Evolutionary conservation across 2,797 vertebrate species (phyloP).

Genomic region (Antennarius maculatus): DNA sequence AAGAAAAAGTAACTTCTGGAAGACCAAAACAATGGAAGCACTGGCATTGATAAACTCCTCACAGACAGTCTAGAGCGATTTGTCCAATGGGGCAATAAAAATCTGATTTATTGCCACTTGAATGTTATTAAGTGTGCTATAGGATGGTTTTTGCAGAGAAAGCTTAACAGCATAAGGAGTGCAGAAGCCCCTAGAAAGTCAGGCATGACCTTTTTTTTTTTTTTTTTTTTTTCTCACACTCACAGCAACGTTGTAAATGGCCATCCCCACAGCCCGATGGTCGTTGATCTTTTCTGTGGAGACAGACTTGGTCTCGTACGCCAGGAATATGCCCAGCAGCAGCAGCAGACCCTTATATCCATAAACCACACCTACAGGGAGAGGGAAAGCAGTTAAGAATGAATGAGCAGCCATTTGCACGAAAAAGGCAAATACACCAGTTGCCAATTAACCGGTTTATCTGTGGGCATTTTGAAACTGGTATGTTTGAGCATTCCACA

Average conservation of each 20-base stretch:
- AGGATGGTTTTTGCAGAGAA: slow-evolving; percentile 19
- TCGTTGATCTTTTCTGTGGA: slow-evolving; percentile 98
- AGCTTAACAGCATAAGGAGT: slow-evolving; percentile 14
- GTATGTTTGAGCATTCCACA: no score
- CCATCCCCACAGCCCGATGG: slow-evolving; percentile 95
- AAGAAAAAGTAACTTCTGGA: slow-evolving; percentile 10
- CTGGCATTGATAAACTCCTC: slow-evolving; percentile 35
- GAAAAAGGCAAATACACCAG: no score
- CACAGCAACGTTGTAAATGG: slow-evolving; percentile 96
- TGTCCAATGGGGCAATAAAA: slow-evolving; percentile 34
- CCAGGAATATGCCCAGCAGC: slow-evolving; percentile 92
- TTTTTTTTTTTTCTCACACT: slow-evolving; percentile 60
- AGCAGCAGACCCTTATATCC: slow-evolving; percentile 94
- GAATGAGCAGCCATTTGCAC: neutral
- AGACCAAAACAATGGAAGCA: slow-evolving; percentile 29
- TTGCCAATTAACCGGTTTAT: no score
- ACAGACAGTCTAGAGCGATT: slow-evolving; percentile 22
- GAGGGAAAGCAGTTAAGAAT: slow-evolving; percentile 1
- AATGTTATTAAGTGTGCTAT: slow-evolving; percentile 12
- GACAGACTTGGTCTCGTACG: slow-evolving; percentile 95
- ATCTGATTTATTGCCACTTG: slow-evolving; percentile 20
- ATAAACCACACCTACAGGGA: slow-evolving; percentile 87
- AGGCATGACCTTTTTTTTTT: slow-evolving; percentile 33
- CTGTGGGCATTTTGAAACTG: no score
- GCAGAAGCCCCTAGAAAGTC: slow-evolving; percentile 14